Evolutionary conservation across 1,140 invertebrate genomes (phyloP), one percentile per base, ranked within the genome.

Genomic region (Drosophila dunni): DNA sequence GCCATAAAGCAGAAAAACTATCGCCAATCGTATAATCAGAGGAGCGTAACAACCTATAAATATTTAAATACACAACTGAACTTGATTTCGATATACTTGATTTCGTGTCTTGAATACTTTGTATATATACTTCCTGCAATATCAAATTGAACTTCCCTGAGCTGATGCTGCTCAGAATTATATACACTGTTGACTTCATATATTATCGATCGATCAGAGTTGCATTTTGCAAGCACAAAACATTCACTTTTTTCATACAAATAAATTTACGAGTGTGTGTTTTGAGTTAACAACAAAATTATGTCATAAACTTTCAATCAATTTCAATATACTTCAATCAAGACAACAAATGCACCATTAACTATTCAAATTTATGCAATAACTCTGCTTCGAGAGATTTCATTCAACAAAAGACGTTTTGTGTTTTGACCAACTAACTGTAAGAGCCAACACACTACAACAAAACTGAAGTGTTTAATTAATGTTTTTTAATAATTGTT

Each of bases 301-400:
- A 82, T 82, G 80, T 83, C 80, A 82, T 82, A 72, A 75, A 82
- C 80, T 82, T 82, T 82, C 80, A 82, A 82, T 82, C 80, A 82
- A 83, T 82, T 83, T 76, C 80, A 82, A 82, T 82, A 82, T 77
- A 82, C 80, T 82, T 82, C 80, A 82, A 82, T 82, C 80, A 82
- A 68, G 79, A 81, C 79, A 81, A 82, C 76, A 82, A 71, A 79
- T 78, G 68, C 62, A 70, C 50, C 63, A 83, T 82, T 82, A 79
- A 81, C 75, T 79, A 83, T 82, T 82, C 80, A 82, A 81, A 82
- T 82, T 82, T 82, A 82, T 82, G 80, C 80, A 82, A 82, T 62
- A 60, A 57, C 67, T 58, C 63, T 46, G 60, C 51, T 40, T 60
- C 58, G 33, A 51, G 15, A 58, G 75, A 78, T 80, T 80, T 80